Evolutionary conservation across 2,113 vertebrate genomes (phyloP), one percentile per base, ranked within the genome.

Genomic region (Phoxinus phoxinus): DNA sequence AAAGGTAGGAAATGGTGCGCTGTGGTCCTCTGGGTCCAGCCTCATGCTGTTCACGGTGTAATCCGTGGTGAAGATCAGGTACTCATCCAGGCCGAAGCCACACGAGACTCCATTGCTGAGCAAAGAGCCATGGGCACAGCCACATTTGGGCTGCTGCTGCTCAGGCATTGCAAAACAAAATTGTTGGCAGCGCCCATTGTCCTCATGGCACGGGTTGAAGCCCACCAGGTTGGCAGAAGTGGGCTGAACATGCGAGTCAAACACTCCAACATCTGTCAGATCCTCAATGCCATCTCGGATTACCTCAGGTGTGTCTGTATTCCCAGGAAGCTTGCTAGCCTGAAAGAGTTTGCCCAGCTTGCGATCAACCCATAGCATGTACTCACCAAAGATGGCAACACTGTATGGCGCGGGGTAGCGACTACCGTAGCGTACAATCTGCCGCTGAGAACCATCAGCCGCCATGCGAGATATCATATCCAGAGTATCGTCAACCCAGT

Each of bases 401-500:
- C 96, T 96, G 81, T 93, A 95, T 0, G 97, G 97, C 79, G 96
- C 94, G 2, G 97, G 97, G 88, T 96, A 97, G 8, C 96, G 96
- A 88, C 95, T 97, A 13, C 97, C 97, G 0, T 95, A 97, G 13
- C 96, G 95, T 35, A 98, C 89, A 37, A 97, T 94, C 93, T 96
- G 92, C 69, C 94, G 92, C 51, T 96, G 93, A 48, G 94, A 93
- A 21, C 96, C 97, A 15, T 96, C 92, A 0, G 89, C 44, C 4
- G 90, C 92, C 93, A 98, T 95, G 83, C 96, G 94, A 69, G 96
- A 97, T 89, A 98, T 97, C 92, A 97, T 94, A 88, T 99, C 97
- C 85, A 98, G 94, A 85, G 93, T 94, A 77, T 99, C 97, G 73
- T 99, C 97, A 21, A 97, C 96, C 97, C 97, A 99, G 85, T 98